Evolutionary conservation across 2,797 vertebrate genomes (phyloP), one percentile per base, ranked within the genome.

Genomic region (Labeo calbasu): DNA sequence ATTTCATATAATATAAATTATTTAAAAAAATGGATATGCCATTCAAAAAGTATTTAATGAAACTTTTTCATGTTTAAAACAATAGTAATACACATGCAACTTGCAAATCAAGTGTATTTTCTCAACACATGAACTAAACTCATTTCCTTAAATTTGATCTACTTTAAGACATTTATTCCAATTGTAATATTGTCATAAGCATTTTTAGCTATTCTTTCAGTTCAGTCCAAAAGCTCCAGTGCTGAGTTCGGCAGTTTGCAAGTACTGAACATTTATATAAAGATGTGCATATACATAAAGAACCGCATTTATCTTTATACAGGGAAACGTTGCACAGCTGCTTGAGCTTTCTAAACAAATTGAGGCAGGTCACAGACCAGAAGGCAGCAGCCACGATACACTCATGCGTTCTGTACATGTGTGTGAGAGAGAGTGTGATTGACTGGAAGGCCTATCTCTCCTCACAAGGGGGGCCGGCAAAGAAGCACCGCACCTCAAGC

Each of bases 271-370:
- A 75, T 63, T 63, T 65, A 53, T 50, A 68, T 14, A 59, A 28
- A 71, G 23, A 48, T 71, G 15, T 59, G 53, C 51, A 71, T 14
- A 81, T 55, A 28, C 48, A 55, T 50, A 73, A 82, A 83, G 43
- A 21, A 11, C 46, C 69, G 32, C 25, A 84, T 84, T 72, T 72
- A 79, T 84, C 68, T 84, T 51, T 43, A 78, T 84, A 84, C 23
- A 46, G n/a, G 14, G 36, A 32, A 77, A 32, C 72, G 53, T 8
- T 11, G 71, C 72, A 71, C 86, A 81, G 76, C 68, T 79, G 83
- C 77, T 69, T 32, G 71, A 63, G 66, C 50, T 70, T 77, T 69
- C 25, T 14, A 69, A 84, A 95, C 92, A 94, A 92, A 88, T 85
- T 83, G 77, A 82, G 75, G 48, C 57, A 70, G 69, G 79, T 66